Conservation (phyloP, 2,797 vertebrate species). For the Huso huso region DNA sequence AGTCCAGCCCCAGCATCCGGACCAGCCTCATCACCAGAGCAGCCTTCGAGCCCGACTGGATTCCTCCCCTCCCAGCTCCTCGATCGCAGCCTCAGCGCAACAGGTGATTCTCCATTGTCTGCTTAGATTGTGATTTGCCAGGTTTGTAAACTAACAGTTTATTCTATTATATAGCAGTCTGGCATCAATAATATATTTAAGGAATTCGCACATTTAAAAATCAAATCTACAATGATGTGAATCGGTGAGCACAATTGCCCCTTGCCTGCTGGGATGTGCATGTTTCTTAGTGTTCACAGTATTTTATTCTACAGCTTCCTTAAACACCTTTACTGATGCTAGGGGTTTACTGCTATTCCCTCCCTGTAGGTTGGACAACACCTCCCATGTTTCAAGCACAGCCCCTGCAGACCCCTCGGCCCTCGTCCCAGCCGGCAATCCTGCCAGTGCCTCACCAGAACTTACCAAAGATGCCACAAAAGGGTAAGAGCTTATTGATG, state of each 20-base stretch:
- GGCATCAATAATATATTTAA: too few relatives aligned
- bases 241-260: not conserved
- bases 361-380: slow-evolving; percentile 59
- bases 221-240: not conserved
- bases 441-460: slow-evolving; percentile 45
- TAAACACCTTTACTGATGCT: too few relatives aligned
- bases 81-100: slow-evolving; percentile 66
- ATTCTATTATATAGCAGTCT: too few relatives aligned
- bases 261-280: too few relatives aligned
- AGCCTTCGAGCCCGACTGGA: slow-evolving; percentile 45
- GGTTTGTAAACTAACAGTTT: too few relatives aligned
- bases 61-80: slow-evolving; percentile 79
- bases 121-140: too few relatives aligned
- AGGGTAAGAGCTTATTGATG: slow-evolving; percentile 35
- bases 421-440: slow-evolving; percentile 19
- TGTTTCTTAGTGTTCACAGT: too few relatives aligned
- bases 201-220: too few relatives aligned
- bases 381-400: slow-evolving; percentile 64
- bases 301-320: too few relatives aligned
- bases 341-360: not conserved
- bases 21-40: slow-evolving; percentile 27
- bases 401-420: slow-evolving; percentile 47
- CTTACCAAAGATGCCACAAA: slow-evolving; percentile 39
- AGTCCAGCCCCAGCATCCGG: slow-evolving; percentile 12
- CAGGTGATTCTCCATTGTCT: slow-evolving; percentile 36